phyloP scores from a whole-genome alignment of 2,113 vertebrate genomes.

The Myotis yumanensis region DNA sequence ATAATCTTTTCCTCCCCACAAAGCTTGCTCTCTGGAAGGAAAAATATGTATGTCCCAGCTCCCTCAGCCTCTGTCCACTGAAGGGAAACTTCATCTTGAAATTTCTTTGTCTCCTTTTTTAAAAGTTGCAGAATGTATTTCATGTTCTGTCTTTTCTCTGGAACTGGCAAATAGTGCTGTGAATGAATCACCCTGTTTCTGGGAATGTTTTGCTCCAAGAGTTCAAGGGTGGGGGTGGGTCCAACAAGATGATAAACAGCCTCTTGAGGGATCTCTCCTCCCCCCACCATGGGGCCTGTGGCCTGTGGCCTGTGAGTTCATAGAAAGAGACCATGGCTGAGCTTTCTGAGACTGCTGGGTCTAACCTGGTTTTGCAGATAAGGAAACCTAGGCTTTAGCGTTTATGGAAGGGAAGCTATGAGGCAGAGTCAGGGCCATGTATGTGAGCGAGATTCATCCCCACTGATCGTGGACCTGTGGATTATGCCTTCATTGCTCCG shows the following conservation, averaged over 20 bases:
- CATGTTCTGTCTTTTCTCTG: constrained; percentile 53
- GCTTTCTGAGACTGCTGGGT: background rate
- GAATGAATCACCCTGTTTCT: constrained; percentile 62
- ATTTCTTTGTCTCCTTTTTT: constrained; percentile 54
- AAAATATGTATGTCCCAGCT: background rate
- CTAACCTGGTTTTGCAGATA: background rate
- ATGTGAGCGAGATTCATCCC: background rate
- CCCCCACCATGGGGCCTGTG: background rate
- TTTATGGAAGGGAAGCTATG: background rate
- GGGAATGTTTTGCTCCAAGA: constrained; percentile 61
- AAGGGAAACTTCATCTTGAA: background rate
- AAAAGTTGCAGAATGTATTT: constrained; percentile 2
- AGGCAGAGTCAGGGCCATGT: background rate
- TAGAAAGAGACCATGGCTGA: background rate
- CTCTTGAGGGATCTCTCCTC: background rate
- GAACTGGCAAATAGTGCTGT: constrained; percentile 53
- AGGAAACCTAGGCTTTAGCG: background rate
- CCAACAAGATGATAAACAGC: constrained; percentile 23
- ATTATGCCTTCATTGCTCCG: background rate
- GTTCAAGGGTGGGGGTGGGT: background rate
- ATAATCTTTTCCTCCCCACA: background rate
- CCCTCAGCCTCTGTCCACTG: background rate
- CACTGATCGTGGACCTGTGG: fast-evolving
- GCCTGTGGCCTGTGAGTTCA: constrained; percentile 5
- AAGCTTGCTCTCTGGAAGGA: background rate